These are phyloP conservation scores for Lamprotornis superbus DNA, from an alignment of 2,113 vertebrate genomes.

Conservation along the genomic window DNA sequence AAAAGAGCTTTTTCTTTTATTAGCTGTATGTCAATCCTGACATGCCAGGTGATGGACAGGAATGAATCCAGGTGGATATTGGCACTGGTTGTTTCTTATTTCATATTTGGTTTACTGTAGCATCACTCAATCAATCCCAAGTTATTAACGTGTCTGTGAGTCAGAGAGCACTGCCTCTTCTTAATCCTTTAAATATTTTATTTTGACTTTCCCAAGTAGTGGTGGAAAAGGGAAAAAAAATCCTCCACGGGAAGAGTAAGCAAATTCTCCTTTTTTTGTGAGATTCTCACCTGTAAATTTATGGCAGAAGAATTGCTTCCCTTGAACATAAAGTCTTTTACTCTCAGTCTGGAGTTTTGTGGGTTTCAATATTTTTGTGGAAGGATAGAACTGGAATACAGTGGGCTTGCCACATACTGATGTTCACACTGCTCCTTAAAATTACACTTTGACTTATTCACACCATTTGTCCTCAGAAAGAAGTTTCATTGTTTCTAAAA, in stretches of 20 bases:
- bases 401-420: neutral
- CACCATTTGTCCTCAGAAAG: slow-evolving; percentile 36
- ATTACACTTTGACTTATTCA: slow-evolving; percentile 52
- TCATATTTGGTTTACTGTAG: neutral
- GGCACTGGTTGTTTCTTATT: neutral
- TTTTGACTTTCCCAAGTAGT: neutral
- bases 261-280: neutral
- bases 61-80: neutral
- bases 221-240: neutral
- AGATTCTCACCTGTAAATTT: neutral
- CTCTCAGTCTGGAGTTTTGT: neutral
- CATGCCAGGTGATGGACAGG: neutral
- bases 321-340: neutral
- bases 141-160: neutral
- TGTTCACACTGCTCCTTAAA: neutral
- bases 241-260: neutral
- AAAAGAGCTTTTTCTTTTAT: neutral
- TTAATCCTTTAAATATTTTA: slow-evolving; percentile 14
- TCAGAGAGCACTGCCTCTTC: neutral
- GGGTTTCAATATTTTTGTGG: neutral
- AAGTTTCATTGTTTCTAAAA: slow-evolving; percentile 28
- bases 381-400: neutral
- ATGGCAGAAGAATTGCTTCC: neutral
- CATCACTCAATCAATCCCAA: neutral
- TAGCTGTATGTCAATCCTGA: neutral